These are phyloP conservation scores for Columba livia DNA, from an alignment of 2,113 vertebrate species.

Conservation along the genomic window DNA sequence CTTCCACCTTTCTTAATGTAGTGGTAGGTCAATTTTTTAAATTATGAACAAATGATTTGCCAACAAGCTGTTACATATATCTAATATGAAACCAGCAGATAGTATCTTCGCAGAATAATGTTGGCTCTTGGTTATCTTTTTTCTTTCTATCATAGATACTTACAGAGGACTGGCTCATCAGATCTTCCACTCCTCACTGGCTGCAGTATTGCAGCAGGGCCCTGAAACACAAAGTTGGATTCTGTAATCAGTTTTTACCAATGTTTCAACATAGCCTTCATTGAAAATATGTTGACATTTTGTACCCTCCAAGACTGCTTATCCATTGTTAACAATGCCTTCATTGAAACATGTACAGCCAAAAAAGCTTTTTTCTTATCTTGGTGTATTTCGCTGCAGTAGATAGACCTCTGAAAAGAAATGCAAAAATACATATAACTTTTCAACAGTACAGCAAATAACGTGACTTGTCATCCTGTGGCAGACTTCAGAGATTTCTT, in stretches of 20 bases:
- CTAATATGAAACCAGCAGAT: not conserved
- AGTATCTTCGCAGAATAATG: not conserved
- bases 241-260: conserved; percentile 32
- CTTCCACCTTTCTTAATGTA: not conserved
- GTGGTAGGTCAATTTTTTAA: not conserved
- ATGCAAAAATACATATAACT: not conserved
- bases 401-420: conserved; percentile 4
- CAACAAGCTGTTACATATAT: not conserved
- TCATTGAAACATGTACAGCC: conserved; percentile 26
- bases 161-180: conserved; percentile 11
- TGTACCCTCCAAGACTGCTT: conserved; percentile 21
- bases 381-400: conserved; percentile 12
- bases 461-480: not conserved
- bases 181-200: not conserved
- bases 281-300: conserved; percentile 48
- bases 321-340: conserved; percentile 34
- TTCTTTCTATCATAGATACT: not conserved
- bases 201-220: not conserved
- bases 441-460: not conserved
- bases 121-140: not conserved
- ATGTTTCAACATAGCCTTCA: conserved; percentile 33
- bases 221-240: conserved; percentile 8
- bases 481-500: not conserved
- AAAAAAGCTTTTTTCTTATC: conserved; percentile 44
- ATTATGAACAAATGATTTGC: not conserved